phyloP scores from a whole-genome alignment of 2,113 vertebrate genomes.

The Gambusia affinis region DNA sequence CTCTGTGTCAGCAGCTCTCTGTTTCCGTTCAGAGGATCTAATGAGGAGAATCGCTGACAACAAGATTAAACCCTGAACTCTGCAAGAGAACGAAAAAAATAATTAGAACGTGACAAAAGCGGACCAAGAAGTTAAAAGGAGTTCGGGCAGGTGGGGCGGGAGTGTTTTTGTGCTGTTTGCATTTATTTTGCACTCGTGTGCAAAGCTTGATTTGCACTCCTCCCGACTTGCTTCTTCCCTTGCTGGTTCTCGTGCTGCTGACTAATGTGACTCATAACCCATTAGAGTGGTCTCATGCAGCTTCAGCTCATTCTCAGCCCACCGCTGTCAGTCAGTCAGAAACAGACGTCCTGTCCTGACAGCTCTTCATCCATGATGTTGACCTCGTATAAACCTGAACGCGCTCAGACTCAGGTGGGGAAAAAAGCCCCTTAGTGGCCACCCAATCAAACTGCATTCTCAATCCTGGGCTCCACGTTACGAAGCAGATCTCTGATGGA shows the following conservation, averaged over 20 bases:
- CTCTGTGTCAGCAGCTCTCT: too few relatives aligned
- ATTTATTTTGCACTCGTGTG: neutral
- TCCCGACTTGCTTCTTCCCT: conserved; percentile 7
- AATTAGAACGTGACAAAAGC: neutral
- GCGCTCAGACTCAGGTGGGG: neutral
- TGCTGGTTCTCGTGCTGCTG: conserved; percentile 20
- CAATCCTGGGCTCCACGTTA: conserved; percentile 33
- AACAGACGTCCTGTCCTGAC: conserved; percentile 27
- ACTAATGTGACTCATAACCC: conserved; percentile 8
- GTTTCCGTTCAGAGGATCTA: too few relatives aligned
- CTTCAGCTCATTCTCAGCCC: neutral
- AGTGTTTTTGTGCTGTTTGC: neutral
- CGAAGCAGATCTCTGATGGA: conserved; percentile 62
- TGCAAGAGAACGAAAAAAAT: neutral
- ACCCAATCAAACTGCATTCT: conserved; percentile 21
- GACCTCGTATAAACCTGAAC: conserved; percentile 30
- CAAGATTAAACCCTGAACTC: neutral
- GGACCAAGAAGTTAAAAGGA: neutral
- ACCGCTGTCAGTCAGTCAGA: conserved; percentile 23
- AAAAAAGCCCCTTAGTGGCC: conserved; percentile 21
- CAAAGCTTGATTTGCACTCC: neutral
- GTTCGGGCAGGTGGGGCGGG: too few relatives aligned
- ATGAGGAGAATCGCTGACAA: too few relatives aligned
- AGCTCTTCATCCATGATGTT: conserved; percentile 32
- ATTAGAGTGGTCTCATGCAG: neutral